A percentile compares a stretch with the other conserved stretches of the same genome.
Conservation (phyloP, 2,113 vertebrate species). For the Nothoprocta perdicaria region DNA sequence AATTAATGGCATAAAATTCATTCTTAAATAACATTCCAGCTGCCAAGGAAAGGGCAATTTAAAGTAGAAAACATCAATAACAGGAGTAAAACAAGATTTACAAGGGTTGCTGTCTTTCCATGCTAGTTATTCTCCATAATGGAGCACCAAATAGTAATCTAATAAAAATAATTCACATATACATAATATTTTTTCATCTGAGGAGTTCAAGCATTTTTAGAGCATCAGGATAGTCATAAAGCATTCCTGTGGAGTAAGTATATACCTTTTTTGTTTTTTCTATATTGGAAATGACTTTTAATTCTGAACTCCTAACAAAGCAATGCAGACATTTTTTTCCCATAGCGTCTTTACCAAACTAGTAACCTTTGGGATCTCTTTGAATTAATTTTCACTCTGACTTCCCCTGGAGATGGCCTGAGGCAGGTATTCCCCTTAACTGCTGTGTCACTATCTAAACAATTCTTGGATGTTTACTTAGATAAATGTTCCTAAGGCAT, state of each 20-base stretch:
- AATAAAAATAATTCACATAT: neutral
- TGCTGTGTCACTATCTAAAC: neutral
- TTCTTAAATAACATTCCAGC: neutral
- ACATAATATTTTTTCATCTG: neutral
- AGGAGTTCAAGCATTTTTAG: neutral
- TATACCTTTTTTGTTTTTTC: neutral
- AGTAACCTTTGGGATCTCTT: rapidly evolving
- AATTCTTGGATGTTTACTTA: neutral
- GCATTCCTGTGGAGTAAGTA: neutral
- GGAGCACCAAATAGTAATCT: neutral
- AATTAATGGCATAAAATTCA: neutral
- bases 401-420: neutral
- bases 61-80: neutral
- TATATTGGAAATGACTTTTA: neutral
- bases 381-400: neutral
- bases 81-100: neutral
- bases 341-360: neutral
- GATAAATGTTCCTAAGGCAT: neutral
- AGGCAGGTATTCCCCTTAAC: neutral
- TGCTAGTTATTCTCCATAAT: neutral
- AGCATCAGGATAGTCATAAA: neutral
- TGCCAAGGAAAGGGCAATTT: neutral
- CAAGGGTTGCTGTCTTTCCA: neutral
- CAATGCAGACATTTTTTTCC: neutral
- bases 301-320: neutral